Evolutionary conservation across 1,140 invertebrate genomes (phyloP).

Genomic region (Lysiphlebus fabarum): DNA sequence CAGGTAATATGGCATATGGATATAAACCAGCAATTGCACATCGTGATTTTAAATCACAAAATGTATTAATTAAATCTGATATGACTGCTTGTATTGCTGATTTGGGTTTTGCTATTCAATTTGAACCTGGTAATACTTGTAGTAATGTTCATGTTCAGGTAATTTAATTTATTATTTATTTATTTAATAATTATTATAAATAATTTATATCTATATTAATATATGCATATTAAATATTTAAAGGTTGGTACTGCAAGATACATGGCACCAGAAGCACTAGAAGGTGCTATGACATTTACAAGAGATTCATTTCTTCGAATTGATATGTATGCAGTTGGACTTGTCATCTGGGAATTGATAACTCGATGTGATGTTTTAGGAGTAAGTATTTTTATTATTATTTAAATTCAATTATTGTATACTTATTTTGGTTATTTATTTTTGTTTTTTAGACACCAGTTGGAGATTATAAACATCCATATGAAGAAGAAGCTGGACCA

Average conservation of each 20-base stretch:
- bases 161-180: too few relatives aligned
- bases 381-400: slow-evolving; percentile 54
- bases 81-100: slow-evolving; percentile 95
- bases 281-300: slow-evolving; percentile 96
- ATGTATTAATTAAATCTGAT: slow-evolving; percentile 90
- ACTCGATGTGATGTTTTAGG: slow-evolving; percentile 74
- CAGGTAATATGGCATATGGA: slow-evolving; percentile 63
- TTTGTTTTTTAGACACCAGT: slow-evolving; percentile 58
- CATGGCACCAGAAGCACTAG: slow-evolving; percentile 97
- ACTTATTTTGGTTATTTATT: too few relatives aligned
- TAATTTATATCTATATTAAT: too few relatives aligned
- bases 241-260: slow-evolving; percentile 91
- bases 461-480: slow-evolving; percentile 85
- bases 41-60: slow-evolving; percentile 98
- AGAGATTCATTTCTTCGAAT: slow-evolving; percentile 93
- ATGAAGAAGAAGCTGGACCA: slow-evolving; percentile 91
- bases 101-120: slow-evolving; percentile 93
- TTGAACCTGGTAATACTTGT: slow-evolving; percentile 80
- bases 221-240: too few relatives aligned
- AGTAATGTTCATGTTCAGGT: slow-evolving; percentile 89
- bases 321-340: slow-evolving; percentile 96
- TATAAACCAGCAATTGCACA: slow-evolving; percentile 93
- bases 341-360: slow-evolving; percentile 95
- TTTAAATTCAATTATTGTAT: too few relatives aligned
- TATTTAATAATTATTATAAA: too few relatives aligned